Evolutionary conservation across 2,888 invertebrate genomes (phyloP), one percentile per base, ranked within the genome.

Genomic region (Aradus depressus): DNA sequence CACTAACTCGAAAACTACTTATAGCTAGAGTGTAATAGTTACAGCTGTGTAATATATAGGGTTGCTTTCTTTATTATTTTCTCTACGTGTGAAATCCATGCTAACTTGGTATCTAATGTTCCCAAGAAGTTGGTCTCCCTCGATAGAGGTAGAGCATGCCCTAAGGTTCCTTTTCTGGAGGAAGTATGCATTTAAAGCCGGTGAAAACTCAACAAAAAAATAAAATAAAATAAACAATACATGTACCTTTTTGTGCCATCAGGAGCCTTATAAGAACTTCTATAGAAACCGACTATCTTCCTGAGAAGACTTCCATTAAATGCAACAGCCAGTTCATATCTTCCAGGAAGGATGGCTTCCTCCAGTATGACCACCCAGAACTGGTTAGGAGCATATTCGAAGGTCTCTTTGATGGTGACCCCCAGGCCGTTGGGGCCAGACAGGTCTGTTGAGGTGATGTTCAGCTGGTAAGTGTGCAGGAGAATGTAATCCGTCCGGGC

Each of bases 391-490:
- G 35, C 31, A 32, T 53, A 53, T 25, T 55, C 44, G 38, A 59
- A 59, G 12, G 60, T 25, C 32, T 28, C 23, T 22, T 51, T 26
- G 28, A 56, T 18, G 26, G 44, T 32, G 28, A 49, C 51, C 8
- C 25, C 43, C 10, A 23, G n/a, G 10, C 68, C 37, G 26, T 50
- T 43, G 10, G 58, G 57, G 2, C 51, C 57, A 28, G 61, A 59
- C 10, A 72, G 62, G 1, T 53, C 54, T 1, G 76, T 72, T 1
- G 59, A 61, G 10, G 65, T 66, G 16, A 81, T 73, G 6, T 65
- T 67, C 54, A 86, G 65, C 56, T 74, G 67, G 43, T 81, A 75
- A 5, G 74, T 69, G 65, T 86, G 82, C 38, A 87, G 63, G 1
- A 74, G 66, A 44, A 83, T 72, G 53, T 61, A 62, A 51, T 68